phyloP scores from a whole-genome alignment of 2,113 vertebrate genomes.

The Calidris pugnax region DNA sequence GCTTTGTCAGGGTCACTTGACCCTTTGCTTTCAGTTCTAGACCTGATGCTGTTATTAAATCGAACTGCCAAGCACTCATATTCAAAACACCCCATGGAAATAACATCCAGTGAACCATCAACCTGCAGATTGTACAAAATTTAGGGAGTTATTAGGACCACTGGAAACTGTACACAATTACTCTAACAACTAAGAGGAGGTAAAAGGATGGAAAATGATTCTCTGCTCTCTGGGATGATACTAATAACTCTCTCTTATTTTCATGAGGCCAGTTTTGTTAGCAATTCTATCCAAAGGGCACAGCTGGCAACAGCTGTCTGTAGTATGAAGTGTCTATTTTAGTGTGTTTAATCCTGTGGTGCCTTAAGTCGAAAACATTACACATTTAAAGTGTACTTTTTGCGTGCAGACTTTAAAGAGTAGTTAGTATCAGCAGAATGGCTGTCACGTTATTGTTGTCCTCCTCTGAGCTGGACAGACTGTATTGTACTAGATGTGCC shows the following conservation, averaged over 20 bases:
- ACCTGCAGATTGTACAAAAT: not conserved
- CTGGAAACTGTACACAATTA: not conserved
- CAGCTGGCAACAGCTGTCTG: conserved; percentile 18
- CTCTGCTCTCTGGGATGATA: not conserved
- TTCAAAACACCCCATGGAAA: not conserved
- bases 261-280: not conserved
- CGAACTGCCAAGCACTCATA: not conserved
- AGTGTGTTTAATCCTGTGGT: not conserved
- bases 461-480: not conserved
- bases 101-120: not conserved
- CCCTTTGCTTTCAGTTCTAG: not conserved
- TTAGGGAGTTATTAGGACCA: not conserved
- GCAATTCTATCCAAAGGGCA: not conserved
- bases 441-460: not conserved
- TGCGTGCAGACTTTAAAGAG: not conserved
- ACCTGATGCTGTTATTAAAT: not conserved
- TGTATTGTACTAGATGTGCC: not conserved
- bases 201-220: not conserved
- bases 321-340: not conserved
- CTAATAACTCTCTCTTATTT: not conserved
- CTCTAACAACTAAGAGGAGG: not conserved
- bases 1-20: not conserved
- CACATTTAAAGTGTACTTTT: not conserved
- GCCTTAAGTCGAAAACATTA: not conserved
- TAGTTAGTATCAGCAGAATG: not conserved